Evolutionary conservation across 1,140 invertebrate genomes (phyloP).

Genomic region (Homalodisca vitripennis): DNA sequence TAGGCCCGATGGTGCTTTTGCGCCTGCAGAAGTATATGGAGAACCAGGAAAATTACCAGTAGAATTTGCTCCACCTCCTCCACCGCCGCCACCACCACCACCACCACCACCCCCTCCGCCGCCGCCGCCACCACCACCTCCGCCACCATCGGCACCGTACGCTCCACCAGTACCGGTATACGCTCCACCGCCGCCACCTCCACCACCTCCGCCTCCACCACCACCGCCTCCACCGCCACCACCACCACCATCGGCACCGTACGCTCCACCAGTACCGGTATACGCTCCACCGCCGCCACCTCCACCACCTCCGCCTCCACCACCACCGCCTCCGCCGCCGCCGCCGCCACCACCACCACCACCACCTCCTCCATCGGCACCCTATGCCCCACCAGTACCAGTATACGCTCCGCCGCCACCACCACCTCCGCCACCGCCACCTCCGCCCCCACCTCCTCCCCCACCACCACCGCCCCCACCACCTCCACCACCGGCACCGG

Average conservation of each 20-base stretch:
- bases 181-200: neutral
- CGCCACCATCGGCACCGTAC: too few relatives aligned
- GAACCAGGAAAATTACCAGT: neutral
- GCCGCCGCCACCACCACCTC: neutral
- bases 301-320: constrained; percentile 14
- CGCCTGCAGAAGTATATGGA: neutral
- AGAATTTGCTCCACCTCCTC: neutral
- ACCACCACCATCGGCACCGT: neutral
- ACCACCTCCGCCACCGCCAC: neutral
- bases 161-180: neutral
- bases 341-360: neutral
- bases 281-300: neutral
- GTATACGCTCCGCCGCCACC: neutral
- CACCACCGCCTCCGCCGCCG: neutral
- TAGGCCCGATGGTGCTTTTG: neutral
- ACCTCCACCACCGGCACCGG: neutral
- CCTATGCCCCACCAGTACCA: neutral
- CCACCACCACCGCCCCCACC: neutral
- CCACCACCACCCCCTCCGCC: neutral
- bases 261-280: neutral
- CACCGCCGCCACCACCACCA: neutral
- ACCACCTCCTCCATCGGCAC: neutral
- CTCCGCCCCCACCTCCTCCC: neutral
- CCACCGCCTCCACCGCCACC: neutral
- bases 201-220: neutral